Evolutionary conservation across 2,113 vertebrate species (phyloP).

Genomic region (Hippocampus comes): DNA sequence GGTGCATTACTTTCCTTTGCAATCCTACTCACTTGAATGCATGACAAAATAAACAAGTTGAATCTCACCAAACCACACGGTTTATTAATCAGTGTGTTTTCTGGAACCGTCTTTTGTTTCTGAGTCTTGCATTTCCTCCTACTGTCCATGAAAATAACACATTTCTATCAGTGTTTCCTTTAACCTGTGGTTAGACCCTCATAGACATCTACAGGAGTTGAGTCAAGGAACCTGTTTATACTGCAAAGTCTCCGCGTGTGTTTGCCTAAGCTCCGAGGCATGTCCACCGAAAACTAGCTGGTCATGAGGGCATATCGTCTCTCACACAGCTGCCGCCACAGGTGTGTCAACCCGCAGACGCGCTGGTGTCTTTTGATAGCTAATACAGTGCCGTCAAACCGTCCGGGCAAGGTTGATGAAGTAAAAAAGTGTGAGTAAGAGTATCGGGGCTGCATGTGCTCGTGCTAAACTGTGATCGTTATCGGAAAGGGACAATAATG

Average conservation of each 20-base stretch:
- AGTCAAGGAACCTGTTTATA: constrained; percentile 28
- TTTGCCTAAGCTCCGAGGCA: constrained; percentile 54
- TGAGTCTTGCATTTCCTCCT: not conserved
- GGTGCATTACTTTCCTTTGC: no score
- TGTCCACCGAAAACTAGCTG: constrained; percentile 44
- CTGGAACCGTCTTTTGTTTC: no score
- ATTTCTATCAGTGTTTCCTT: not conserved
- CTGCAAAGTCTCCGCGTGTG: constrained; percentile 46
- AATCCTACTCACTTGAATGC: no score
- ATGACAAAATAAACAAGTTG: no score
- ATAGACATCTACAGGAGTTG: not conserved
- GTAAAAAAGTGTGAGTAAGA: constrained; percentile 23
- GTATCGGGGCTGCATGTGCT: constrained; percentile 22
- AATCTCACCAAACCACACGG: no score
- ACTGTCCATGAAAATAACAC: not conserved
- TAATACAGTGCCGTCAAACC: constrained; percentile 43
- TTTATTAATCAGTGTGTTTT: not conserved
- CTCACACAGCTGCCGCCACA: constrained; percentile 54
- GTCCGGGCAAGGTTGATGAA: constrained; percentile 46
- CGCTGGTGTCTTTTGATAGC: constrained; percentile 47
- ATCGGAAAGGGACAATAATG: constrained; percentile 33
- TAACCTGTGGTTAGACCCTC: not conserved
- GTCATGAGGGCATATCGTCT: constrained; percentile 63
- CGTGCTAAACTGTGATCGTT: constrained; percentile 38
- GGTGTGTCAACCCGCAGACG: constrained; percentile 62